These are phyloP conservation scores for Stegastes partitus DNA, from an alignment of 2,113 vertebrate species.

Conservation along the genomic window DNA sequence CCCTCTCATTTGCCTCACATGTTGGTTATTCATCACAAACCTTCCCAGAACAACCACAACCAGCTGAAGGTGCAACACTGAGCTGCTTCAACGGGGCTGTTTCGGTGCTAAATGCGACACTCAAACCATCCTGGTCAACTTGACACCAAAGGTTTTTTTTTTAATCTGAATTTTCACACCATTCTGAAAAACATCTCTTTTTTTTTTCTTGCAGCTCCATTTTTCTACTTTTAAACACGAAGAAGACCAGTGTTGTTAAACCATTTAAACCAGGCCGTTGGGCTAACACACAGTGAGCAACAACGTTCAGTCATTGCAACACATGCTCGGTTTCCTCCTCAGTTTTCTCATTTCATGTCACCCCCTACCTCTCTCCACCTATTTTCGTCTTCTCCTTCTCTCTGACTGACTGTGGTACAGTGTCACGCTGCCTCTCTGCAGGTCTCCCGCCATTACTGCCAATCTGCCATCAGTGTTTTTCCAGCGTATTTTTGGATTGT, in stretches of 20 bases:
- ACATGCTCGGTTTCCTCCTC: not conserved
- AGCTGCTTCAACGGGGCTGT: not conserved
- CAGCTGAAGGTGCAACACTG: not conserved
- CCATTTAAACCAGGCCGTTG: not conserved
- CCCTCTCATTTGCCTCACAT: not conserved
- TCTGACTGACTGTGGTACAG: not conserved
- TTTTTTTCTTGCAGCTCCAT: not conserved
- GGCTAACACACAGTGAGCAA: not conserved
- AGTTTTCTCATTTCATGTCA: constrained; percentile 17
- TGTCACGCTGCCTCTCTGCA: constrained; percentile 36
- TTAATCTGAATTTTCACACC: no score
- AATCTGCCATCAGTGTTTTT: constrained; percentile 10
- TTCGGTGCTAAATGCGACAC: not conserved
- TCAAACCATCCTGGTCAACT: not conserved
- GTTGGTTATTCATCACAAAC: not conserved
- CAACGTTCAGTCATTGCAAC: not conserved
- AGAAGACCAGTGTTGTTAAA: not conserved
- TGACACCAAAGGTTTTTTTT: not conserved
- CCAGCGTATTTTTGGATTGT: not conserved
- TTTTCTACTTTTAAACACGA: not conserved
- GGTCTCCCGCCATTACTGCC: constrained; percentile 33
- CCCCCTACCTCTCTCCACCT: not conserved
- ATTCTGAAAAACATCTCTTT: no score
- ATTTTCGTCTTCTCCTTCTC: constrained; percentile 43
- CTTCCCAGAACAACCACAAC: not conserved